These are phyloP conservation scores for chimpanzee (Pan troglodytes) DNA, from an alignment of 2,113 vertebrate genomes.

Conservation along the genomic window NHGRI_mPanTro3-v2.1_pri NC_072414.2:56129501-56130000, in stretches of 20 bases:
- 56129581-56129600: neutral
- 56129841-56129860: neutral
- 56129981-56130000: slow-evolving; percentile 94
- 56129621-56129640: neutral
- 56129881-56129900: neutral
- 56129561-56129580: neutral
- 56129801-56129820: neutral
- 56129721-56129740: neutral
- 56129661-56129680: neutral
- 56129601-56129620: neutral
- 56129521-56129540: no score
- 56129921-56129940: neutral
- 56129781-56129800: neutral
- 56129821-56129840: neutral
- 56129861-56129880: neutral
- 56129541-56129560: no score
- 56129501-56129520: no score
- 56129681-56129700: neutral
- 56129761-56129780: neutral
- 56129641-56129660: neutral
- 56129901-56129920: slow-evolving; percentile 5
- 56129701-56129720: neutral
- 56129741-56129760: neutral
- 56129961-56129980: slow-evolving; percentile 89
- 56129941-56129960: neutral